A percentile compares a stretch with the other conserved stretches of the same genome.
Evolutionary conservation across 2,113 vertebrate genomes (phyloP).

Genomic region (Callipepla squamata): DNA sequence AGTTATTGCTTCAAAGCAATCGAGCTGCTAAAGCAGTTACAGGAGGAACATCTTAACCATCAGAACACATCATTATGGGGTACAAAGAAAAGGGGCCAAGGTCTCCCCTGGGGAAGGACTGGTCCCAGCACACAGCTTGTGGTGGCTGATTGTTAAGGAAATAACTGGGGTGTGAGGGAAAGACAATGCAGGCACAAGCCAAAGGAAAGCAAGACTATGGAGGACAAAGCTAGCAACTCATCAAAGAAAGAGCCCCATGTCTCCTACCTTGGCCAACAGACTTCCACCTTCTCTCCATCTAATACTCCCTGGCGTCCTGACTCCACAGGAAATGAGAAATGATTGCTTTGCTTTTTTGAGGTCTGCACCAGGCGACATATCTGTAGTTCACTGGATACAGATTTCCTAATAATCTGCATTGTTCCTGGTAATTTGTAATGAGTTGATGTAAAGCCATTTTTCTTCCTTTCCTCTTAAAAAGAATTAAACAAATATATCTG

Average conservation of each 20-base stretch:
- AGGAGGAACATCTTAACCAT: background rate
- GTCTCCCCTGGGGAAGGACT: background rate
- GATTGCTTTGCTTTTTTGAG: background rate
- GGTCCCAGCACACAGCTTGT: background rate
- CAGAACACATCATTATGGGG: rapidly evolving
- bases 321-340: background rate
- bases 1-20: background rate
- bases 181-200: background rate
- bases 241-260: rapidly evolving
- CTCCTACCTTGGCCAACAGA: background rate
- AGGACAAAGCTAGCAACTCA: background rate
- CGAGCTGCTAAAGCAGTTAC: background rate
- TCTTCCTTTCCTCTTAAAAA: background rate
- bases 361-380: background rate
- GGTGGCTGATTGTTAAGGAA: background rate
- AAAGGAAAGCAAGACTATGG: background rate
- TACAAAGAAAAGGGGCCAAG: background rate
- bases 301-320: background rate
- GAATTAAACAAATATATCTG: background rate
- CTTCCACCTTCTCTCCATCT: background rate
- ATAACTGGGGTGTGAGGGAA: background rate
- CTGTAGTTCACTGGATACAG: background rate
- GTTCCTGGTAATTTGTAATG: conserved; percentile 13
- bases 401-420: background rate
- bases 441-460: background rate